Percentiles rank a stretch among this genome's conserved stretches.
Evolutionary conservation across 2,888 invertebrate species (phyloP).

Genomic region (Dryomyza anilis): DNA sequence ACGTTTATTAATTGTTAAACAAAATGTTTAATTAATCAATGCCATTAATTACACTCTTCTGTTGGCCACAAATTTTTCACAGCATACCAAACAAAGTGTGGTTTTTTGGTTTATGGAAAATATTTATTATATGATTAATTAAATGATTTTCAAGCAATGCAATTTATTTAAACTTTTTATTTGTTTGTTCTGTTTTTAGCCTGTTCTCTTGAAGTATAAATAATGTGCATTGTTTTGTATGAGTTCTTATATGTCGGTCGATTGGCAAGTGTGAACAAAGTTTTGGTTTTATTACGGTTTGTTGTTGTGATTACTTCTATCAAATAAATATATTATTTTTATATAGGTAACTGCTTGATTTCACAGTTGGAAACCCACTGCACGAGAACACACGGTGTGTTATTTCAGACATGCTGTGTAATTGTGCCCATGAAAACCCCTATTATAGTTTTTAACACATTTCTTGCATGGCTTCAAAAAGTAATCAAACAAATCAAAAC

Average conservation of each 20-base stretch:
- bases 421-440: no score
- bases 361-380: slow-evolving; percentile 17
- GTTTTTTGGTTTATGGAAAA: background rate
- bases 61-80: background rate
- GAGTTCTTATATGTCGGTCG: background rate
- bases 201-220: background rate
- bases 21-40: no score
- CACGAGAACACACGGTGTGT: background rate
- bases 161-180: slow-evolving; percentile 1
- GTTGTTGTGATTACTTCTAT: slow-evolving; percentile 1
- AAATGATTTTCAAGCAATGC: background rate
- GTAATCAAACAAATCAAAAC: background rate
- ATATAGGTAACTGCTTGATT: slow-evolving; percentile 2
- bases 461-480: background rate
- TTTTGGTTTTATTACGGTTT: background rate
- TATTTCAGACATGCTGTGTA: background rate
- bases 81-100: background rate
- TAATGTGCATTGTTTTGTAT: background rate
- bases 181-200: background rate
- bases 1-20: no score
- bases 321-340: slow-evolving; percentile 6
- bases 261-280: no score
- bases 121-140: background rate
- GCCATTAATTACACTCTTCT: no score
- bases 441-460: no score